These are phyloP conservation scores for Porites australiensis DNA, from an alignment of 64 coral and sea anemone genomes.

Conservation along the genomic window DNA sequence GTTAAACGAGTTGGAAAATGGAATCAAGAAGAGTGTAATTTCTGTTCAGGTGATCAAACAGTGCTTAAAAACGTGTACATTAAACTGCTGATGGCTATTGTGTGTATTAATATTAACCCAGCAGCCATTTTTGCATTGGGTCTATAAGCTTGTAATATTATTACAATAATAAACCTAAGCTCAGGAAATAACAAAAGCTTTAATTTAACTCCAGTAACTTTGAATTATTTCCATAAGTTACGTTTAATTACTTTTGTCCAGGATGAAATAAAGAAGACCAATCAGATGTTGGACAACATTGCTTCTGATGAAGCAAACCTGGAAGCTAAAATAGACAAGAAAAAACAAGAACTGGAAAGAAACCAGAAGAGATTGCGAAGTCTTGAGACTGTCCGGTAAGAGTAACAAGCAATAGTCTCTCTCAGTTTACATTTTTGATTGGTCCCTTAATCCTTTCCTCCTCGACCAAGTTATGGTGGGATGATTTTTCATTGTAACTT, in stretches of 20 bases:
- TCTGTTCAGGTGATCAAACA: conserved; percentile 64
- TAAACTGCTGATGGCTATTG: too few species aligned
- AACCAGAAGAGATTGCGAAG: conserved; percentile 95
- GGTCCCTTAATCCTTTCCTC: too few species aligned
- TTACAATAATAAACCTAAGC: too few species aligned
- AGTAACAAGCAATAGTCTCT: not conserved
- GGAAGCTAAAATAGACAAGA: conserved; percentile 99
- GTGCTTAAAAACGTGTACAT: not conserved
- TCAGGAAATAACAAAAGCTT: too few species aligned
- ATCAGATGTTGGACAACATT: conserved; percentile 98
- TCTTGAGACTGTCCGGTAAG: conserved; percentile 92
- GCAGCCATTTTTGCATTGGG: too few species aligned
- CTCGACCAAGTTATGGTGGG: too few species aligned
- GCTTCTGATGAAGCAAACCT: conserved; percentile 99
- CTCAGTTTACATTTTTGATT: not conserved
- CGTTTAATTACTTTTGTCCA: not conserved
- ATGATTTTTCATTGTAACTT: too few species aligned
- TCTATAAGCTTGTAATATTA: too few species aligned
- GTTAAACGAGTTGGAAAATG: conserved; percentile 98
- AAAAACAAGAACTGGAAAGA: conserved; percentile 96
- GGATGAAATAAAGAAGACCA: conserved; percentile 95
- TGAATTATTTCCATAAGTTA: too few species aligned
- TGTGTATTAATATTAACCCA: too few species aligned
- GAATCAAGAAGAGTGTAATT: conserved; percentile 91
- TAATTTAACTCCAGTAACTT: too few species aligned